These are phyloP conservation scores for Panagrolaimus sp. DNA, from an alignment of 1,140 invertebrate genomes.

Conservation along the genomic window DNA sequence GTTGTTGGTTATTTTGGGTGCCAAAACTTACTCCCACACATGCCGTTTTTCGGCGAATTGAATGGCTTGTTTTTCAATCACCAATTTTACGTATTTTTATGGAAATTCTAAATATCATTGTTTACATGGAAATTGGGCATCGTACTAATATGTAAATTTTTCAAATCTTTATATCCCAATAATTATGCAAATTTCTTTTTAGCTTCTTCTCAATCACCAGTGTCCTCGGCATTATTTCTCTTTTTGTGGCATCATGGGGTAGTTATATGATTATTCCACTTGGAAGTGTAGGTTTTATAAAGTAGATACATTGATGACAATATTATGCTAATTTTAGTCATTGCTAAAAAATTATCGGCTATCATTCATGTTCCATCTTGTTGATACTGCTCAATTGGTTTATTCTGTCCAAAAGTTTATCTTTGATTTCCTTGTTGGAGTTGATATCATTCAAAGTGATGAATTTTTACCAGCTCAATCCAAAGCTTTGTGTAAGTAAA, in stretches of 20 bases:
- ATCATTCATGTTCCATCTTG: slow-evolving; percentile 43
- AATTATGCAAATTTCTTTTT: background rate
- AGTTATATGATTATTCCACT: slow-evolving; percentile 52
- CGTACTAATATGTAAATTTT: slow-evolving; percentile 24
- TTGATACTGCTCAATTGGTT: slow-evolving; percentile 51
- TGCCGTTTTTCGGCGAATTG: slow-evolving; percentile 40
- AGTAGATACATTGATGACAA: background rate
- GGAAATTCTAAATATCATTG: slow-evolving; percentile 51
- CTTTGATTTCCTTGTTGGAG: slow-evolving; percentile 51
- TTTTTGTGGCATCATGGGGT: slow-evolving; percentile 56
- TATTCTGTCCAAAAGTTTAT: slow-evolving; percentile 53
- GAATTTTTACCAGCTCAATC: slow-evolving; percentile 39
- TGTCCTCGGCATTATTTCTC: slow-evolving; percentile 48
- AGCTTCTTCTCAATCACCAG: slow-evolving; percentile 54
- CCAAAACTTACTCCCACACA: slow-evolving; percentile 42
- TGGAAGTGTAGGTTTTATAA: slow-evolving; percentile 40
- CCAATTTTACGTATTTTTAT: slow-evolving; percentile 47
- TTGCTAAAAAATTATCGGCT: slow-evolving; percentile 39
- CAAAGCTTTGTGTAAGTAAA: slow-evolving; percentile 52
- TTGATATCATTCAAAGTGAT: slow-evolving; percentile 38
- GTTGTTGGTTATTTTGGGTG: slow-evolving; percentile 44
- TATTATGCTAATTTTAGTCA: background rate
- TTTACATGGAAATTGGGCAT: slow-evolving; percentile 49
- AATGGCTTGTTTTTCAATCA: slow-evolving; percentile 56
- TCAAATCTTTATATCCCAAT: background rate